Base-by-base conservation (phyloP, 1,140 invertebrate species). In the Saccostrea glomerata region DNA sequence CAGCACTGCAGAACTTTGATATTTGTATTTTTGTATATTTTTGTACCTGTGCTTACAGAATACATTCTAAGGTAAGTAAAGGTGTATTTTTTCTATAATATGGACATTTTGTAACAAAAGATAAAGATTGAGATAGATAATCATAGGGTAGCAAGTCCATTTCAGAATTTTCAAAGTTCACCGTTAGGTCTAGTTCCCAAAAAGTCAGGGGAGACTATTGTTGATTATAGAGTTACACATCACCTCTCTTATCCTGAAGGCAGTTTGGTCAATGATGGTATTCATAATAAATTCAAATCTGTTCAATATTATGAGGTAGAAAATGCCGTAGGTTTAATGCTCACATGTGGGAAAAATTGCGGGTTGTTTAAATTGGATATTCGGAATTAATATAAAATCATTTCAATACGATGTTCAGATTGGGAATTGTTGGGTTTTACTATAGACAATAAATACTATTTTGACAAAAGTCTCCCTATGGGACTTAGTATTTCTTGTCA, bases 261-360 rank as follows among this genome's bases (percentile, higher is more conserved):
- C 40, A 82, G 13, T 36, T 90, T 73, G 30, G 63, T 88, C 84
- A 88, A 86, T 87, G 87, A n/a, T n/a, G n/a, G n/a, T n/a, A n/a
- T n/a, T n/a, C n/a, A n/a, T n/a, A n/a, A n/a, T n/a, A n/a, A n/a
- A 56, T 9, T 77, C 30, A 82, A 47, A 47, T 55, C 86, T 7
- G 87, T 91, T 40, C 82, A 82, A 15, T 88, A 91, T 86, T 60
- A 66, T 63, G 77, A 47, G 15, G 85, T 90, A 77, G 89, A 91
- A 63, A 60, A 88, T 86, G 89, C 87, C 5, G 60, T 90, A 30
- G 7, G 5, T 15, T 55, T 87, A 84, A 63, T 91, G 13, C 40
- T 73, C 56, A n/a, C 58, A 13, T 87, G 40, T 58, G 87, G 82
- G 12, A 56, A 77, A n/a, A 40, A 54, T 9, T 23, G 77, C 23